Conservation (phyloP, 2,113 vertebrate species). For the Scatophagus argus region DNA sequence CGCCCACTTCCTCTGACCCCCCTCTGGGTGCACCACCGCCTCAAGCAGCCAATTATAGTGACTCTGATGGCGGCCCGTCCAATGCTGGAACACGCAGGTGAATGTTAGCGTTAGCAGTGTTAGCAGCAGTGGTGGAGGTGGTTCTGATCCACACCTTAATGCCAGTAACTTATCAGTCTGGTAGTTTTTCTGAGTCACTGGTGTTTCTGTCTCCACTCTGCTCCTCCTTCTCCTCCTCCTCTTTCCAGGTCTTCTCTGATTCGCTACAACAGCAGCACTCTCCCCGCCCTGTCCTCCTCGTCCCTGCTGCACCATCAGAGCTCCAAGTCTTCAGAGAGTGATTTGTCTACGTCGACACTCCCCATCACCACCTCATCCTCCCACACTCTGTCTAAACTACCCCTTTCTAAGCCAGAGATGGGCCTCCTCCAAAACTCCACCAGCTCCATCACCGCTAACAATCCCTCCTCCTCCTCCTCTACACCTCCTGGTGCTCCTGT, state of each 20-base stretch:
- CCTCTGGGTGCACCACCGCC: slow-evolving; percentile 11
- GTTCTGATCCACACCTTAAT: no score
- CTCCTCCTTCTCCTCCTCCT: not conserved
- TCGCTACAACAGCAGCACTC: not conserved
- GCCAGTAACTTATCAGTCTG: no score
- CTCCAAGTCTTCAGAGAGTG: not conserved
- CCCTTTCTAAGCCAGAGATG: slow-evolving; percentile 65
- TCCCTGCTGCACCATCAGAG: not conserved
- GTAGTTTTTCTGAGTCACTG: no score
- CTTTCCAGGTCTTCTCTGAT: not conserved
- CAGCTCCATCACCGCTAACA: slow-evolving; percentile 12
- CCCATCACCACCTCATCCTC: slow-evolving; percentile 60
- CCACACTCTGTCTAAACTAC: slow-evolving; percentile 55
- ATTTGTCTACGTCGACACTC: slow-evolving; percentile 43
- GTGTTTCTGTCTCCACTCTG: no score
- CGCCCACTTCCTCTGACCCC: slow-evolving; percentile 61
- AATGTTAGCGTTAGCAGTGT: slow-evolving; percentile 50
- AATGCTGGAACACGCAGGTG: slow-evolving; percentile 65
- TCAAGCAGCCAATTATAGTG: slow-evolving; percentile 60
- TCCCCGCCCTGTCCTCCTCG: not conserved
- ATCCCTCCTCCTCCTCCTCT: slow-evolving; percentile 37
- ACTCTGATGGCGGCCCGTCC: slow-evolving; percentile 62
- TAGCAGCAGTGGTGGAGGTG: not conserved
- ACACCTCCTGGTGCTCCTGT: slow-evolving; percentile 37
- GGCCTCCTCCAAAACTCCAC: slow-evolving; percentile 49